Evolutionary conservation across 2,113 vertebrate genomes (phyloP).

Genomic region (Holacanthus passer): DNA sequence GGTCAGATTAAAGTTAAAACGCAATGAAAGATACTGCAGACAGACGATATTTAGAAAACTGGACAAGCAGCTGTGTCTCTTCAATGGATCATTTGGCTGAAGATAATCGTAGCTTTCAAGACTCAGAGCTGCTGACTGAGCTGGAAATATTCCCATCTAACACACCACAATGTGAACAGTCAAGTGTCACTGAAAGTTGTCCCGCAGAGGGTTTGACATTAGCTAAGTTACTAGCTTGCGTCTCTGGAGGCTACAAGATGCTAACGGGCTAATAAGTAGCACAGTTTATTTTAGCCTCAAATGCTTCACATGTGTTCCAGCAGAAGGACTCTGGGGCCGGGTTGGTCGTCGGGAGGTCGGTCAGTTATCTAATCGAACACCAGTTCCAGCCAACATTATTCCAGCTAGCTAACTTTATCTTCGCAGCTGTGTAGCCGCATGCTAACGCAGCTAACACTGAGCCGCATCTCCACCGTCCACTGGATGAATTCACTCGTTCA

Average conservation of each 20-base stretch:
- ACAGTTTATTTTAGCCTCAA: not conserved
- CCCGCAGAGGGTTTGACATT: not conserved
- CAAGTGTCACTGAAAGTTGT: not conserved
- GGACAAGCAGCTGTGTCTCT: not conserved
- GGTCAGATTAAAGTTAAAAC: not conserved
- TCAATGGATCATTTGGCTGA: not conserved
- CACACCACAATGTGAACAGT: not conserved
- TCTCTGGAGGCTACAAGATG: accelerated
- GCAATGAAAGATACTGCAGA: not conserved
- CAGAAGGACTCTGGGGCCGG: not conserved
- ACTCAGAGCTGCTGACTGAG: not conserved
- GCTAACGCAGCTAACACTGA: conserved; percentile 63
- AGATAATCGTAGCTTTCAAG: not conserved
- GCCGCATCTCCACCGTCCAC: not conserved
- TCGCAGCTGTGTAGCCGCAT: conserved; percentile 25
- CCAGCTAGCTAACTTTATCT: conserved; percentile 45
- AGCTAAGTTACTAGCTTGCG: conserved; percentile 29
- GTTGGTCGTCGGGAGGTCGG: accelerated
- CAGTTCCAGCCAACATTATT: not conserved
- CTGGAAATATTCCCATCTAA: not conserved
- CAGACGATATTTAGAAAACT: not conserved
- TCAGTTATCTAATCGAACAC: not conserved
- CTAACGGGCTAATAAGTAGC: not conserved
- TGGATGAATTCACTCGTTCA: not conserved
- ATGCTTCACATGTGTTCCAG: not conserved